Evolutionary conservation across 2,113 vertebrate species (phyloP).

Genomic region (Anolis carolinensis): DNA sequence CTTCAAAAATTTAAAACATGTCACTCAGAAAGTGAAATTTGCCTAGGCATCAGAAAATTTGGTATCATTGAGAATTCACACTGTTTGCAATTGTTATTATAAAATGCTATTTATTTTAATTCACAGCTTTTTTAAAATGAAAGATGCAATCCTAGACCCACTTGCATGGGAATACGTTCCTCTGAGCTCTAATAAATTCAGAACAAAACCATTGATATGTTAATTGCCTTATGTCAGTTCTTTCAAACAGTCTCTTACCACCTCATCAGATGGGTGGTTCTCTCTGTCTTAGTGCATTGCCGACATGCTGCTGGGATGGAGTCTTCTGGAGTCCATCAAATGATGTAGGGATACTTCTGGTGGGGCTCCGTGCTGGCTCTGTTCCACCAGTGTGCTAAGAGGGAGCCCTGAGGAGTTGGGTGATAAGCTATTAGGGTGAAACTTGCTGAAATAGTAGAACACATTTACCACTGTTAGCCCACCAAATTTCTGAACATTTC

Average conservation of each 20-base stretch:
- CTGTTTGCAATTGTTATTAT: background rate
- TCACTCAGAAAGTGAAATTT: background rate
- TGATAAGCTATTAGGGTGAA: too few species aligned
- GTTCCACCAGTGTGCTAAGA: too few species aligned
- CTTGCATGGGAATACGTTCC: background rate
- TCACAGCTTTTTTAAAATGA: background rate
- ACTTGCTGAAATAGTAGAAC: too few species aligned
- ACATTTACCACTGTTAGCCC: too few species aligned
- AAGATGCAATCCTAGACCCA: background rate
- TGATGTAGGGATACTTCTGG: too few species aligned
- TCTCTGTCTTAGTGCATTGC: too few species aligned
- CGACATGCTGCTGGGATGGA: too few species aligned
- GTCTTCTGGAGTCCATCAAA: too few species aligned
- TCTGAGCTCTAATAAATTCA: background rate
- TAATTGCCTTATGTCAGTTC: background rate
- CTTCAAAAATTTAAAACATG: background rate
- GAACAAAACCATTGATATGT: background rate
- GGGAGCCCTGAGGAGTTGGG: too few species aligned
- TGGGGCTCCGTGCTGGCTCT: too few species aligned
- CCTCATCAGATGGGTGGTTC: too few species aligned
- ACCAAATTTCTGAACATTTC: too few species aligned
- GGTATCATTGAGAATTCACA: background rate
- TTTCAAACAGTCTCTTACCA: background rate
- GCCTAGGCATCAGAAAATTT: background rate
- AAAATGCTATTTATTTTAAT: background rate